Base-by-base conservation (phyloP, 2,797 vertebrate species). In the Pogonophryne albipinna region DNA sequence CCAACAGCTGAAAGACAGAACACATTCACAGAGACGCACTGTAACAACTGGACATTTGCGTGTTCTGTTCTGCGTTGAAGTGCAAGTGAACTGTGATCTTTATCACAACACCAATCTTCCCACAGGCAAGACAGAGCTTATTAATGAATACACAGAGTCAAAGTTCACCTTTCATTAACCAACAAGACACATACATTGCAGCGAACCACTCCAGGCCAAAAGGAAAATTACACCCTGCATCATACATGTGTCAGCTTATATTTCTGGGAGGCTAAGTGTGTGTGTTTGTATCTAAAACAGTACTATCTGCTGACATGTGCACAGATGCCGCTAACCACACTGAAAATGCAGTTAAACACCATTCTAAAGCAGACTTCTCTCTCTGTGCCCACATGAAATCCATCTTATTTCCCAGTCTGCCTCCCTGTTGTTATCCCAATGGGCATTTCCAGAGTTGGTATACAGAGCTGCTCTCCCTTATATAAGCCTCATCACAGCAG, bases 1-100 rank as follows among this genome's bases (percentile, higher is more conserved):
- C 98, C 98, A 79, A 99, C 97, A 95, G 98, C 98, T 99, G 91
- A 79, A 90, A 95, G 74, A 95, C 6, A 83, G 12, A 65, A 61
- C 44, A 74, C n/a, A 62, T 42, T 77, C 15, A 60, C 0, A 23
- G 15, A 84, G 16, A 27, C 2, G 16, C 8, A 38, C 34, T 38
- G 34, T 5, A 47, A 20, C 34, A 63, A 50, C 9, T 15, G 14
- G 19, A 50, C 16, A 27, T 61, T 51, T 68, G 19, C 60, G 20
- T n/a, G 16, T 55, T 38, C 27, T 27, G 27, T 6, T 59, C 10
- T 19, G 3, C 44, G 52, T 44, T 44, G 27, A 19, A n/a, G 45
- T 63, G 41, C 15, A 52, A n/a, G 62, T 16, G 20, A 16, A 45
- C 23, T 46, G 41, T 57, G 56, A 80, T 73, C 41, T 65, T 38